Evolutionary conservation across 2,797 vertebrate species (phyloP), one percentile per base, ranked within the genome.

Genomic region (Enteromius anoplus): DNA sequence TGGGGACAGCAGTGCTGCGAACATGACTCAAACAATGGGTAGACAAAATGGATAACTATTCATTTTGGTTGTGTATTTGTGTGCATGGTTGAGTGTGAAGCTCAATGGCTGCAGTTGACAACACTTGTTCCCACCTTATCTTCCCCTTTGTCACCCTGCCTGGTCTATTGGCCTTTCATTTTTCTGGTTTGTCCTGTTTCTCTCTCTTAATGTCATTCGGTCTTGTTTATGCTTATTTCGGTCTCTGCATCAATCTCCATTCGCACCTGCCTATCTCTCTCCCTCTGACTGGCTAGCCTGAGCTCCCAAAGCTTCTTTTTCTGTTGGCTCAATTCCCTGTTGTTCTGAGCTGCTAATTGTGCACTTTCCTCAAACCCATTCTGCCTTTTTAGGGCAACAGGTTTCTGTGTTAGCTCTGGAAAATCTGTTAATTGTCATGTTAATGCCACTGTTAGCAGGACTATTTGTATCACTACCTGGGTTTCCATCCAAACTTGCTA

Each of bases 141-240:
- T 60, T 51, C 75, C 55, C 66, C 58, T 87, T 66, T 78, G 40
- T 76, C 62, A 70, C 12, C 68, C 19, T 79, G 15, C 55, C 40
- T 78, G 47, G 40, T 84, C 49, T 77, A 29, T 40, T 37, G 58
- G 77, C 26, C 42, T 72, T 72, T 47, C 34, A 26, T 77, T 40
- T 77, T 77, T 80, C n/a, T 77, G 11, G 76, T 72, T n/a, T 51
- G 62, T 82, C 73, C 66, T 37, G 40, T 80, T 80, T 86, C 53
- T 72, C 51, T 65, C 40, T 60, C 23, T 29, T 69, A 72, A 49
- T 85, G 26, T 72, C 51, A 29, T 70, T 58, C 12, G 10, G 37
- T 62, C 15, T 71, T 81, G n/a, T 68, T 76, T 66, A 51, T 78
- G 62, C 15, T 65, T 34, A 65, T 65, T 65, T 49, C 15, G 11